phyloP scores from a whole-genome alignment of 2,113 vertebrate genomes.

The Pelecanoides urinatrix region DNA sequence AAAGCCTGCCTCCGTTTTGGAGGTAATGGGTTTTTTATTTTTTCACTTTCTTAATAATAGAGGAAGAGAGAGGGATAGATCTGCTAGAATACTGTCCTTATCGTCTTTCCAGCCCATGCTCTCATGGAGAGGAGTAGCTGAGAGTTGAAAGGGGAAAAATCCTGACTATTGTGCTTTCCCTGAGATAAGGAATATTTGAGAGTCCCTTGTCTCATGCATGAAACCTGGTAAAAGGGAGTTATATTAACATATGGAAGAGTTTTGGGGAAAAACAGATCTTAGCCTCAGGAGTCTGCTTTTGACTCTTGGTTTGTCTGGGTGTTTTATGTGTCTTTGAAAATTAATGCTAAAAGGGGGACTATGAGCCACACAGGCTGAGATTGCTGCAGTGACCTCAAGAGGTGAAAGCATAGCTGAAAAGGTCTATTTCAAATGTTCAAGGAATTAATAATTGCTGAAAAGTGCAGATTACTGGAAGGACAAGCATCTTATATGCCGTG shows the following conservation, averaged over 20 bases:
- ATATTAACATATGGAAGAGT: constrained; percentile 43
- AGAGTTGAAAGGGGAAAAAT: constrained; percentile 51
- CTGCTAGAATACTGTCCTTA: constrained; percentile 31
- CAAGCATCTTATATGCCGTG: not conserved
- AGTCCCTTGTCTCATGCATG: constrained; percentile 34
- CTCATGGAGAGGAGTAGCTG: constrained; percentile 4
- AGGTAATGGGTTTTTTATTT: constrained; percentile 35
- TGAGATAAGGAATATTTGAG: constrained; percentile 47
- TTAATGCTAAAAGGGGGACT: not conserved
- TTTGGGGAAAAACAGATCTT: not conserved
- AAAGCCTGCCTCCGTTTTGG: constrained; percentile 29
- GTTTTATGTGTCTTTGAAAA: constrained; percentile 28
- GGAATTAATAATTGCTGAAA: constrained; percentile 54
- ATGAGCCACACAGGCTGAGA: not conserved
- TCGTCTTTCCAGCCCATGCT: not conserved
- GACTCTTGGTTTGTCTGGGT: not conserved
- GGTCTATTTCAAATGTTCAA: constrained; percentile 56
- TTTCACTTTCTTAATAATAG: not conserved
- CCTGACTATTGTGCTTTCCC: constrained; percentile 41
- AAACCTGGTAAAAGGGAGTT: constrained; percentile 16
- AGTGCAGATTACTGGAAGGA: constrained; percentile 34
- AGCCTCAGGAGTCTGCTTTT: constrained; percentile 45
- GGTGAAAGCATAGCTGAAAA: constrained; percentile 43
- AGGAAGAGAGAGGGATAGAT: constrained; percentile 22
- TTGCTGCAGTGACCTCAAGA: constrained; percentile 15